phyloP scores from a whole-genome alignment of 2,888 invertebrate genomes.

The Lithosia quadra region DNA sequence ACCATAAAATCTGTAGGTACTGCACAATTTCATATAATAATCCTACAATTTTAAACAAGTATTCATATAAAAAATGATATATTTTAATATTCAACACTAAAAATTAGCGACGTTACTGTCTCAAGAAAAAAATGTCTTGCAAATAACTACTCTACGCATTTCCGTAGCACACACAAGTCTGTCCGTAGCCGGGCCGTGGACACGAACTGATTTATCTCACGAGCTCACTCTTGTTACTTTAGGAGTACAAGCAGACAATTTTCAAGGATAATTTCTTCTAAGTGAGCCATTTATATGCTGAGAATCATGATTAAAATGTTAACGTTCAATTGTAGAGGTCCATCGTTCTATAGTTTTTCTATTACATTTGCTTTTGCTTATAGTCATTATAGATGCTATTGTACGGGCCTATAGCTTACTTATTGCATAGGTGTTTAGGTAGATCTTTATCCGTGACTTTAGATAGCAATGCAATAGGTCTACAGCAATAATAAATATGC shows the following conservation, averaged over 20 bases:
- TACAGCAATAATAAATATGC: no score
- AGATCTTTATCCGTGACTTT: no score
- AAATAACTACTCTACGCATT: constrained; percentile 31
- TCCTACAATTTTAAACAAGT: no score
- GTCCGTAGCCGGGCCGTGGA: constrained; percentile 40
- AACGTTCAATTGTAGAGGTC: neutral
- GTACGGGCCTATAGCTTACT: neutral
- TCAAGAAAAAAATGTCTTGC: neutral
- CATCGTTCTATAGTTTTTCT: neutral
- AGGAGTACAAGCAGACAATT: constrained; percentile 11
- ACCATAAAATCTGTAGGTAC: no score
- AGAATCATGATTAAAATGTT: constrained; percentile 4
- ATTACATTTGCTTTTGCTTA: no score
- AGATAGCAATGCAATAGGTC: no score
- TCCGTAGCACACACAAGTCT: constrained; percentile 21
- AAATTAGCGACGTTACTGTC: no score
- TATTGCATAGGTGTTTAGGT: no score
- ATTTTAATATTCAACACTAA: no score
- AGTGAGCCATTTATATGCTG: constrained; percentile 21
- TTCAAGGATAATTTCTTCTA: constrained; percentile 22
- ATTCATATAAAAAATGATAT: no score
- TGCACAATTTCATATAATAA: no score
- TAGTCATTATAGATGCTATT: neutral
- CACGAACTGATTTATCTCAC: constrained; percentile 70
- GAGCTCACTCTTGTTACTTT: constrained; percentile 43